Evolutionary conservation across 2,888 invertebrate species (phyloP), one percentile per base, ranked within the genome.

Genomic region (Zelleria hepariella): DNA sequence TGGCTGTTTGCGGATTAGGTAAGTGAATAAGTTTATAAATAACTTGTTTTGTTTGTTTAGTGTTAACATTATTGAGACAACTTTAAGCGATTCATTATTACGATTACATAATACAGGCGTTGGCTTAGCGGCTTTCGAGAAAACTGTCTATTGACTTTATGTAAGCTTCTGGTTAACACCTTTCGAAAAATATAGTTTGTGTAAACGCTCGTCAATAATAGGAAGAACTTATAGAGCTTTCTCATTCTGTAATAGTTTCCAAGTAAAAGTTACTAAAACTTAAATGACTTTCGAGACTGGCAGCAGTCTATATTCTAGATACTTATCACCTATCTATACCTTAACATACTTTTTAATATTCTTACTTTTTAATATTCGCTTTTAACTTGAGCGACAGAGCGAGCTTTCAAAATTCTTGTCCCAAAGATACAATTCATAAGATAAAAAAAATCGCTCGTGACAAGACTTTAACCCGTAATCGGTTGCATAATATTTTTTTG

Each of bases 1-100:
- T 83, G 61, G 77, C 79, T 60, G 67, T 71, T 65, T 77, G 73
- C 67, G 81, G 75, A 67, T 67, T 81, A 58, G 86, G 86, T 86
- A 68, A 84, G 86, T 86, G 53, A 42, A 42, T 42, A 51, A 18
- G 21, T 58, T 60, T 49, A 24, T 21, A 32, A 27, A 6, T 23
- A n/a, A 47, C 3, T 23, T 47, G 21, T 53, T 53, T 53, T 25
- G 10, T 20, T 32, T 6, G 27, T 27, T 3, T 54, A 18, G 53
- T 25, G 3, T 24, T 26, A 15, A 4, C 24, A n/a, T n/a, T 2
- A 54, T 20, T n/a, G 5, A n/a, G 23, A 49, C 10, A n/a, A n/a
- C n/a, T n/a, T n/a, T n/a, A n/a, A n/a, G n/a, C n/a, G n/a, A n/a
- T n/a, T n/a, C n/a, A n/a, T n/a, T n/a, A n/a, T n/a, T n/a, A n/a